phyloP scores from a whole-genome alignment of 2,113 vertebrate genomes.

The Ammodytes marinus region DNA sequence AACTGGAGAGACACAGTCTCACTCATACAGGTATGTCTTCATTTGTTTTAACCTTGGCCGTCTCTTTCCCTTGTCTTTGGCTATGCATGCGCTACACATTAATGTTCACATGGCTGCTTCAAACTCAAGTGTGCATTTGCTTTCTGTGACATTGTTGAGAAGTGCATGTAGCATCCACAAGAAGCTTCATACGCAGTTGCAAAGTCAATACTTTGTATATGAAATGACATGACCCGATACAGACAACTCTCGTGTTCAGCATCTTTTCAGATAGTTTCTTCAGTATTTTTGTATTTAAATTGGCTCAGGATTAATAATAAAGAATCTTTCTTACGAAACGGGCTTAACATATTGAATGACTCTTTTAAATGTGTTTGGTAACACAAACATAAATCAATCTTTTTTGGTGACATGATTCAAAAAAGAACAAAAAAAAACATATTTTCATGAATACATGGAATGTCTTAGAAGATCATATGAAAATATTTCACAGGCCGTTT shows the following conservation, averaged over 20 bases:
- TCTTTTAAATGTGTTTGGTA: not conserved
- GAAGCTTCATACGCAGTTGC: constrained; percentile 24
- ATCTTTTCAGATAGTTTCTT: not conserved
- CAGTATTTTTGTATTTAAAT: not conserved
- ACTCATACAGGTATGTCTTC: constrained; percentile 81
- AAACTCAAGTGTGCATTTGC: constrained; percentile 78
- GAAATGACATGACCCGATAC: constrained; percentile 69
- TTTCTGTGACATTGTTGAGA: constrained; percentile 42
- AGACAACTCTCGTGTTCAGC: no score
- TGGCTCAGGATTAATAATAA: not conserved
- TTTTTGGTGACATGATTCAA: not conserved
- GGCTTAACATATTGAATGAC: not conserved
- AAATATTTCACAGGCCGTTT: not conserved
- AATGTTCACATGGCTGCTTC: constrained; percentile 69
- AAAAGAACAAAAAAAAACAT: not conserved
- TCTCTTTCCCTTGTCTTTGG: constrained; percentile 20
- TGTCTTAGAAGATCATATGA: not conserved
- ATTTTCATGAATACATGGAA: constrained; percentile 4
- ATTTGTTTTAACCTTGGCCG: not conserved
- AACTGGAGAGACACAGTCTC: constrained; percentile 84
- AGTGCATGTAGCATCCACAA: constrained; percentile 23
- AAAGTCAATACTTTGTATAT: constrained; percentile 59
- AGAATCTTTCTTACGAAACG: not conserved
- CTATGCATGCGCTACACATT: constrained; percentile 60
- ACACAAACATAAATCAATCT: not conserved